Conservation (phyloP, 2,113 vertebrate genomes). For the Malurus melanocephalus region DNA sequence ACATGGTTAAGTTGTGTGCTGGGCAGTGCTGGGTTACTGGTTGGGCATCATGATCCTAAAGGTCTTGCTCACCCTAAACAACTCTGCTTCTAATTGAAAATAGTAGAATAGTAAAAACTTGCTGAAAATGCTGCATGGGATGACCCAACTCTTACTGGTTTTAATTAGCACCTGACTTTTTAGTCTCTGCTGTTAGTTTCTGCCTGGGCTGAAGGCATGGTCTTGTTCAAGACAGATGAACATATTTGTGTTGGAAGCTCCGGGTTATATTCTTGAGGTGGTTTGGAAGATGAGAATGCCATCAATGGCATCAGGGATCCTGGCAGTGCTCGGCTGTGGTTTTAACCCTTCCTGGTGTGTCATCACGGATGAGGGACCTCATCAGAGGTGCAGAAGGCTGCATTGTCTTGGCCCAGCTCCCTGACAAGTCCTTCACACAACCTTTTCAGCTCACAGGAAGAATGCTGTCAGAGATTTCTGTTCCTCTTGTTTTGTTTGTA, state of each 20-base stretch:
- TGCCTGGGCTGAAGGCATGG: not conserved
- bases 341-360: not conserved
- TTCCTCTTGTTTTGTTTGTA: not conserved
- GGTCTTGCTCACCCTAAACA: not conserved
- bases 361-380: fast-evolving
- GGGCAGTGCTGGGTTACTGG: not conserved
- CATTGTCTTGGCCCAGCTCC: not conserved
- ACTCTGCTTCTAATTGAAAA: not conserved
- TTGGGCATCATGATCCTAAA: not conserved
- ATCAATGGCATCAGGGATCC: not conserved
- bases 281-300: no score
- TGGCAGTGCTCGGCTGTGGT: not conserved
- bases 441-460: not conserved
- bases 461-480: not conserved
- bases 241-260: not conserved
- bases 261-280: not conserved
- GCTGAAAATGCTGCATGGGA: not conserved
- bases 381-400: not conserved
- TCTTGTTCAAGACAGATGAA: not conserved
- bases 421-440: not conserved
- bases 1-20: not conserved
- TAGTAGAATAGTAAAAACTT: not conserved
- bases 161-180: not conserved
- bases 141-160: not conserved
- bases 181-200: not conserved